Base-by-base conservation (phyloP, 2,888 invertebrate genomes). In the Octonoba sinensis region DNA sequence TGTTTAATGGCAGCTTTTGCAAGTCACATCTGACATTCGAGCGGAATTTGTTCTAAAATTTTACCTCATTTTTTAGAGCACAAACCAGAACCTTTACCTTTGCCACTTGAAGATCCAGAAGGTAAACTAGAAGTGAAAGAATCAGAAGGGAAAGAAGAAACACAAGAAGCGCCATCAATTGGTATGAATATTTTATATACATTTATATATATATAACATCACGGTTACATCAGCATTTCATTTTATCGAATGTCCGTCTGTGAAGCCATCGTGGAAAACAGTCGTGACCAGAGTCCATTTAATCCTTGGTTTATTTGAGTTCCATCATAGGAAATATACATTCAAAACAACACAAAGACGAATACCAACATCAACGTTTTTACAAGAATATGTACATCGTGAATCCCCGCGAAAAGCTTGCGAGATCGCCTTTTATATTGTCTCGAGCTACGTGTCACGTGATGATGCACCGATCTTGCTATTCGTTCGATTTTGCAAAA, bases 51-150 rank as follows among this genome's bases (percentile, higher is more conserved):
- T 16, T n/a, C 20, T 54, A 11, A 18, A 18, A 18, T 54, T 51
- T 54, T 16, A 18, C 16, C 11, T 54, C 20, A 18, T 20, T 59
- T 44, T 47, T 46, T 22, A 64, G 64, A 64, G 24, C 64, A 64
- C 18, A 20, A n/a, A 13, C 47, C 12, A 1, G 47, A 44, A 64
- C 64, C 64, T n/a, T 36, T n/a, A 15, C 62, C 36, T 20, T 20
- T 47, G 46, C 44, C 47, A 44, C n/a, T 64, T 3, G 46, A 44
- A 18, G 47, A 64, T 46, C 8, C 20, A 18, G 20, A 64, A 11
- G 46, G 2, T 15, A n/a, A 12, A 46, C 4, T 11, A 20, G 64
- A n/a, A 8, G 27, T 1, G 13, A 11, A 27, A 36, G 16, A 59
- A 2, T 1, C 24, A 1, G 18, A 62, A 36, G 3, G n/a, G 36